These are phyloP conservation scores for Chaetodon trifascialis DNA, from an alignment of 2,113 vertebrate genomes.

Conservation along the genomic window DNA sequence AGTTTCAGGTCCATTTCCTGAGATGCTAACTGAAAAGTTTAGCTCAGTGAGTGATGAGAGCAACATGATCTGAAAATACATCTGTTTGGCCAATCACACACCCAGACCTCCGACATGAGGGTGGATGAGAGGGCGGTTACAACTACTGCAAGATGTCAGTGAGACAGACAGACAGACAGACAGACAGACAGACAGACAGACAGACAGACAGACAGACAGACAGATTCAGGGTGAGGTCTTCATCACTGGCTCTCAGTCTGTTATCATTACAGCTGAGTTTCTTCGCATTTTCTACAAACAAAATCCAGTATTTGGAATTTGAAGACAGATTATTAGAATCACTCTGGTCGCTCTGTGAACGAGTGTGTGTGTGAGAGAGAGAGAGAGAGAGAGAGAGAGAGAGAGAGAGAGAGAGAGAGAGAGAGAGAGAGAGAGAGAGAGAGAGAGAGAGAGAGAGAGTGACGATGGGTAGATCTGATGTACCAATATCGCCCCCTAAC, in stretches of 20 bases:
- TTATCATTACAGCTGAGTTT: constrained; percentile 3
- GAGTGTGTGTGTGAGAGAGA: background rate
- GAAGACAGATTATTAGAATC: constrained; percentile 21
- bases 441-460: no score
- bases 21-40: background rate
- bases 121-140: background rate
- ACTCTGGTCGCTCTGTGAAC: background rate
- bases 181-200: background rate
- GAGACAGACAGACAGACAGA: background rate
- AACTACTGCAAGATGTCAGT: background rate
- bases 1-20: background rate
- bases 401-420: no score
- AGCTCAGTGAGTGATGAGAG: background rate
- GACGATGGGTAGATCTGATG: constrained; percentile 18
- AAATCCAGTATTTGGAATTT: background rate
- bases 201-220: background rate
- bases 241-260: background rate
- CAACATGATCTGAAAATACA: background rate
- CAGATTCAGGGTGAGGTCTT: background rate
- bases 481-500: constrained; percentile 72
- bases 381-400: no score
- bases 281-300: constrained; percentile 9
- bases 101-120: background rate
- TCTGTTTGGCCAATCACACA: background rate
- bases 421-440: no score